Evolutionary conservation across 1,140 invertebrate species (phyloP).

Genomic region (Conopomorpha cramerella): DNA sequence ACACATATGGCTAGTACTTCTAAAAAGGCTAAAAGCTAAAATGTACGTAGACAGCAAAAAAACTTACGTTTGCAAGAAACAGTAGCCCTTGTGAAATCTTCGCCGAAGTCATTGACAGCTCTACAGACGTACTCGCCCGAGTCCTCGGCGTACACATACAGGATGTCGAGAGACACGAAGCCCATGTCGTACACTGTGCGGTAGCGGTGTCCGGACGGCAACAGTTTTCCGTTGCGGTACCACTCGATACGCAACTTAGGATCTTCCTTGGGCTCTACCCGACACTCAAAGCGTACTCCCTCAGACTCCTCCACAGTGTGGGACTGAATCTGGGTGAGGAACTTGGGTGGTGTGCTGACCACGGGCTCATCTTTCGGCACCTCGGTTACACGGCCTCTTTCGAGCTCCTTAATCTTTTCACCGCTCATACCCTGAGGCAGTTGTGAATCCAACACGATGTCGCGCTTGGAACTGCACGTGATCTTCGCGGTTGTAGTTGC

Average conservation of each 20-base stretch:
- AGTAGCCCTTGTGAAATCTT: slow-evolving; percentile 83
- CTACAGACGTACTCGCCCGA: slow-evolving; percentile 92
- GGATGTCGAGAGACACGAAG: slow-evolving; percentile 91
- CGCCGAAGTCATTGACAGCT: slow-evolving; percentile 85
- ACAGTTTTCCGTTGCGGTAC: slow-evolving; percentile 88
- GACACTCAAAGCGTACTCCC: slow-evolving; percentile 91
- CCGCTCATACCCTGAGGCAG: slow-evolving; percentile 90
- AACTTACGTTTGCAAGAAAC: slow-evolving; percentile 83
- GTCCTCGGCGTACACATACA: slow-evolving; percentile 91
- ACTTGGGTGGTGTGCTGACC: slow-evolving; percentile 73
- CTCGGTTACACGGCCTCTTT: slow-evolving; percentile 78
- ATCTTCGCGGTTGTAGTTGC: slow-evolving; percentile 85
- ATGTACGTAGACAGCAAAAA: no score
- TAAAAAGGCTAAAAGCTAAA: no score
- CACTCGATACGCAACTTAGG: slow-evolving; percentile 89
- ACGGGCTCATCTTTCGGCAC: slow-evolving; percentile 70
- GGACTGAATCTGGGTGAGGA: slow-evolving; percentile 83
- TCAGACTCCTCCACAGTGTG: slow-evolving; percentile 86
- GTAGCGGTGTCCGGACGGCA: slow-evolving; percentile 90
- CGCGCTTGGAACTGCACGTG: slow-evolving; percentile 82
- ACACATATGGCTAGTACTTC: no score
- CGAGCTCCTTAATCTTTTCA: slow-evolving; percentile 90
- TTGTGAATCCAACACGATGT: slow-evolving; percentile 90
- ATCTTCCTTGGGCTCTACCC: slow-evolving; percentile 94
- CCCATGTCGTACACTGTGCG: slow-evolving; percentile 93